Base-by-base conservation (phyloP, 2,797 vertebrate genomes). In the Molothrus aeneus region DNA sequence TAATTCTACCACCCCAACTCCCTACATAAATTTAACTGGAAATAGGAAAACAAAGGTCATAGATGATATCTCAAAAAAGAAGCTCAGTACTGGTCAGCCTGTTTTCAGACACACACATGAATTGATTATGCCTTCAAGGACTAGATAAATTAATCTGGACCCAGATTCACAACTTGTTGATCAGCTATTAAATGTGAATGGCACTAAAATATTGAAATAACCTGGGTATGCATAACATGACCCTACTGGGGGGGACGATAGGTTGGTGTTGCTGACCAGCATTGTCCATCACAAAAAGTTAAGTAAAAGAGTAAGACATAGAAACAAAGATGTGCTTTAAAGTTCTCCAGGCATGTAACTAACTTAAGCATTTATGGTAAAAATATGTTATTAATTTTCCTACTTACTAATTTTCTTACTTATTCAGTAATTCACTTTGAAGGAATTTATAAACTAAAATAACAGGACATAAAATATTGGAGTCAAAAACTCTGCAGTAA, bases 241-340 rank as follows among this genome's bases (percentile, higher is more conserved):
- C 20, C 16, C 17, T 61, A 3, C 0, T 9, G 5, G 4, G 8
- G 3, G 3, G 4, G 3, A 40, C 1, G 2, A 17, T 3, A 3
- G 13, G 10, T 8, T 28, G 24, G 7, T 45, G 74, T 45, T 53
- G 13, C 38, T 32, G 47, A 54, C 7, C 24, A 65, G 29, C 22
- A 61, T 6, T 10, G 29, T 45, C 7, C 24, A 6, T 54, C 42
- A 69, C 2, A 72, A 84, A 68, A 70, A 43, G 56, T 31, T 43
- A 56, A 80, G 47, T 14, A 31, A 83, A 56, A 10, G 40, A 61
- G 38, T n/a, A 79, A 19, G 13, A 71, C 18, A 56, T 1, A 65
- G 26, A 53, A 86, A 73, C 4, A 81, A 72, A 51, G 26, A 32
- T 5, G 4, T 10, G 20, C 29, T 84, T 69, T 43, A 36, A 87